Evolutionary conservation across 2,113 vertebrate genomes (phyloP).

Genomic region (Gymnobelideus leadbeateri): DNA sequence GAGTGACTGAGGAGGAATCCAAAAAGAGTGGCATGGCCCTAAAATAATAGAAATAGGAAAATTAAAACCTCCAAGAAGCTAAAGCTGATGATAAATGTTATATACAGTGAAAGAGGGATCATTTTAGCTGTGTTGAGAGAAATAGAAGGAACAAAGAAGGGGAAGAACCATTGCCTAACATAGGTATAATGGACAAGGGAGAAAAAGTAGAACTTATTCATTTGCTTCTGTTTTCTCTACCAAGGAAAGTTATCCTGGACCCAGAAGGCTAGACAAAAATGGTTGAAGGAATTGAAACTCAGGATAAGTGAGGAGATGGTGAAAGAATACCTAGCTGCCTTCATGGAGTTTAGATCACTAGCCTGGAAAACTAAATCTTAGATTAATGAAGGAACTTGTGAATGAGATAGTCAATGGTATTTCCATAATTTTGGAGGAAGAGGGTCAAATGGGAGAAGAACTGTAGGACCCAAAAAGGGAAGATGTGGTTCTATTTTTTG

Average conservation of each 20-base stretch:
- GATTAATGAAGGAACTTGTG: neutral
- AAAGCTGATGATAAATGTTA: neutral
- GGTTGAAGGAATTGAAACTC: neutral
- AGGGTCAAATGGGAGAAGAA: neutral
- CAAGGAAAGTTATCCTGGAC: neutral
- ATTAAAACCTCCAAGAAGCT: neutral
- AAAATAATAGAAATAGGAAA: neutral
- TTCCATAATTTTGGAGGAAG: no score
- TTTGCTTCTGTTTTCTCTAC: neutral
- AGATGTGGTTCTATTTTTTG: neutral
- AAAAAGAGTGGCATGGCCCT: neutral
- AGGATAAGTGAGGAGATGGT: neutral
- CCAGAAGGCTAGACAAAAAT: neutral
- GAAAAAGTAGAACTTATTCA: neutral
- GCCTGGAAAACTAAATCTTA: neutral
- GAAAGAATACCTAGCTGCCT: neutral
- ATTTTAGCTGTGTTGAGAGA: no score
- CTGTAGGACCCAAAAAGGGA: neutral
- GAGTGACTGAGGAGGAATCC: neutral
- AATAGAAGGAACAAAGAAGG: neutral
- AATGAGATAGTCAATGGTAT: no score
- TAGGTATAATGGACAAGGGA: neutral
- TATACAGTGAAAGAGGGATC: neutral
- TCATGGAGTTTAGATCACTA: neutral
- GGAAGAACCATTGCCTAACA: neutral